Base-by-base conservation (phyloP, 2,113 vertebrate genomes). In the Cyanocitta stelleri region DNA sequence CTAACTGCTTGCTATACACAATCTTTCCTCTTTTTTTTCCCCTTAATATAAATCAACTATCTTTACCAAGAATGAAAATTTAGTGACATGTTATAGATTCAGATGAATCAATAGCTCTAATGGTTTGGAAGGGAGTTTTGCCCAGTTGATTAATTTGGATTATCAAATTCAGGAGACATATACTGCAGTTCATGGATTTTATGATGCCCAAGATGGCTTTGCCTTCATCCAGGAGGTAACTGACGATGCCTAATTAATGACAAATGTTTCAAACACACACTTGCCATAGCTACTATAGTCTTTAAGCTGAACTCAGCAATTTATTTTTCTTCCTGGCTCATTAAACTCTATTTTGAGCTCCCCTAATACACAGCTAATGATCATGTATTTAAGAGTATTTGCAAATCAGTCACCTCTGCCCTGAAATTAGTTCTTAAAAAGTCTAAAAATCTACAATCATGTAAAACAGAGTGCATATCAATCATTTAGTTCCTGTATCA, bases 281-380 rank as follows among this genome's bases (percentile, higher is more conserved):
- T 86, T 2, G 0, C 44, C 67, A 13, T 66, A 92, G 73, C 62
- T 87, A 24, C 56, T 94, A 46, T 61, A 85, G 84, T 82, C 32
- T 82, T 90, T 44, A 64, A 93, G 66, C 54, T 89, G 79, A 95
- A 91, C 46, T 85, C 74, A 69, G 58, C 49, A 54, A 89, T 95
- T 94, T 85, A 33, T 93, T 74, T 92, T 81, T 95, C 61, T 78
- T 85, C 41, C 16, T 72, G 71, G 58, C 66, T 93, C 93, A 93
- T 95, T 94, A 94, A 96, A 91, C 37, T 23, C 69, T 78, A 75
- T 92, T 95, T 94, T 96, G 91, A 93, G 62, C 62, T 91, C 66
- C 46, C 58, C 46, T 82, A 93, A 85, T 52, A 89, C 16, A 66
- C 32, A 93, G 37, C n/a, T 94, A 95, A 96, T 52, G 67, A 82